phyloP scores from a whole-genome alignment of 1,140 invertebrate genomes.

The Ditylenchus dipsaci region DNA sequence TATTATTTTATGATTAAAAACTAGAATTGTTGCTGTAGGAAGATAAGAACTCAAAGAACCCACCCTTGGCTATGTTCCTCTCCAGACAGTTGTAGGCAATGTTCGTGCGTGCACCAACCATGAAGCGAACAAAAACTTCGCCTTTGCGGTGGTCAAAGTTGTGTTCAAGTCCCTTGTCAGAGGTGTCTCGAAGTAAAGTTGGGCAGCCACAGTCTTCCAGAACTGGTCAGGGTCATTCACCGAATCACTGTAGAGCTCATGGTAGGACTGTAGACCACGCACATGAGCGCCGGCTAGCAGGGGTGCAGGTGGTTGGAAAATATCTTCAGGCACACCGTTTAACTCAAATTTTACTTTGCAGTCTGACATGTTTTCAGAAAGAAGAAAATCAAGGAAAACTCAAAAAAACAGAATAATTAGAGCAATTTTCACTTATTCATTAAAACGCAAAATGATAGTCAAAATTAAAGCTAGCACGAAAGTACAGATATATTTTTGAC shows the following conservation, averaged over 20 bases:
- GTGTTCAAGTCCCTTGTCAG: conserved; percentile 62
- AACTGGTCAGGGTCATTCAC: conserved; percentile 39
- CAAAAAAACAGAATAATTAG: not conserved
- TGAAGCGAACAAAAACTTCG: conserved; percentile 83
- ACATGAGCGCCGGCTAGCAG: conserved; percentile 42
- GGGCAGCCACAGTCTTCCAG: conserved; percentile 35
- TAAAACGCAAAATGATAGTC: not conserved
- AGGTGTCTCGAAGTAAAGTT: conserved; percentile 36
- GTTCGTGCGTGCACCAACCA: conserved; percentile 88
- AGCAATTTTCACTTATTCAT: not conserved
- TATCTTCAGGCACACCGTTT: conserved; percentile 29
- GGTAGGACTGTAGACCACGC: conserved; percentile 30
- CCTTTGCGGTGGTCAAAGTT: conserved; percentile 87
- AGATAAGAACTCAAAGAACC: not conserved
- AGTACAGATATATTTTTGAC: too few species aligned
- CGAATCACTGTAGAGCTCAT: conserved; percentile 39
- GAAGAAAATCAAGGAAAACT: not conserved
- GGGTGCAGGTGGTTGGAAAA: conserved; percentile 44
- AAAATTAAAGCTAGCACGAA: too few species aligned
- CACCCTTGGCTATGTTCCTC: conserved; percentile 74
- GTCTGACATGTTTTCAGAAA: conserved; percentile 24
- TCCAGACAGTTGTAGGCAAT: conserved; percentile 91
- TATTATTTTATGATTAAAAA: too few species aligned
- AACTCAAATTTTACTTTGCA: conserved; percentile 35
- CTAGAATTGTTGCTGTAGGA: too few species aligned